Evolutionary conservation across 23 tunicate species (phyloP), one percentile per base, ranked within the genome.

Genomic region (Styela clava): DNA sequence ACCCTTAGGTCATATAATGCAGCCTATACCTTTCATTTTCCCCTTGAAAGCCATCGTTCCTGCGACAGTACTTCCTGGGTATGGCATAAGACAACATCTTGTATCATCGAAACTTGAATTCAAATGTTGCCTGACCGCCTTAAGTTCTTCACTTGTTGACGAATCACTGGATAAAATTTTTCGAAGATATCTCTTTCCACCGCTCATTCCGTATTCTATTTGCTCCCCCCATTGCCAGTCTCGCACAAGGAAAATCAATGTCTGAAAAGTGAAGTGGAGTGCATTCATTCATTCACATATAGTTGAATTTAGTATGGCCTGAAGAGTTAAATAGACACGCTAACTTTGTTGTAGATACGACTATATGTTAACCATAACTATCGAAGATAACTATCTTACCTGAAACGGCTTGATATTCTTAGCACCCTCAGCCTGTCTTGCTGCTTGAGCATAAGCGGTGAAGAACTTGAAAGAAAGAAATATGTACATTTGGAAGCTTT

Each of bases 71-170:
- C 0, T 18, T 0, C 71, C 71, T 67, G 71, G 71, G 22, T 67
- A 67, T 18, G 71, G 71, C 71, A 67, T 67, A 16, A 67, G 31
- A 21, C 19, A 67, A 67, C 71, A 67, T 25, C 22, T 29, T 27
- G 22, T 67, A 21, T 27, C 31, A 1, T 67, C 31, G 24, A 67
- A 67, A 67, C 2, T 67, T 22, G 30, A 1, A 29, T 27, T 27
- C 19, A 67, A 0, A 67, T 67, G 32, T 67, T 67, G 0, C 24
- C 71, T 67, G 1, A 29, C 71, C 16, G 71, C 19, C 16, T 1
- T 67, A 18, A 25, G 16, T 27, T 29, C 71, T 67, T 1, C 2
- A 25, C 16, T 0, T 27, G 71, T 18, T 67, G 32, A 27, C 12
- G 56, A 44, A 12, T 44, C 12, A 44, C 56, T 44, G 56, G 12